Evolutionary conservation across 2,113 vertebrate species (phyloP).

Genomic region (Apteryx owenii): DNA sequence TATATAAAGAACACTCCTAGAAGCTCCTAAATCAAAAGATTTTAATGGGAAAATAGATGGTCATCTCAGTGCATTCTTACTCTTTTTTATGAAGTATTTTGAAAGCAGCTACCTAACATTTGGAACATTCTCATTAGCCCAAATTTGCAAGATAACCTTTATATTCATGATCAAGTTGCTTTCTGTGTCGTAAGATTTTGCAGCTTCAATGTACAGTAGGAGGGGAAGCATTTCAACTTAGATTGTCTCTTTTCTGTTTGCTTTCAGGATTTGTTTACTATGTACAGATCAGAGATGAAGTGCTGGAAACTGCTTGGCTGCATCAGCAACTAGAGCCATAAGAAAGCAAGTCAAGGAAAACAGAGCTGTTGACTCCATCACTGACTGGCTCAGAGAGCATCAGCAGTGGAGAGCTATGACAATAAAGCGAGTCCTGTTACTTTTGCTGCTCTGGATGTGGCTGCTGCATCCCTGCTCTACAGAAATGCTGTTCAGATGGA

Average conservation of each 20-base stretch:
- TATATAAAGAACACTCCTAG: background rate
- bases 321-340: conserved; percentile 40
- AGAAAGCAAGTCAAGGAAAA: background rate
- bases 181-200: background rate
- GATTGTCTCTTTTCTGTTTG: background rate
- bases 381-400: conserved; percentile 1
- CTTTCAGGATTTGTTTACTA: conserved; percentile 64
- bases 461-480: conserved; percentile 69
- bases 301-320: conserved; percentile 41
- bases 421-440: conserved; percentile 63
- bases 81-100: background rate
- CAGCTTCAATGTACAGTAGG: background rate
- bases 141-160: background rate
- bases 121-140: background rate
- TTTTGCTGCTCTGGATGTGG: conserved; percentile 79
- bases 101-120: background rate
- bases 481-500: conserved; percentile 81
- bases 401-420: conserved; percentile 78
- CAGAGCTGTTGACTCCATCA: background rate
- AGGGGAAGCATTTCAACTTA: background rate
- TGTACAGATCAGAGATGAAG: conserved; percentile 38
- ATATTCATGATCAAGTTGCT: background rate
- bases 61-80: background rate
- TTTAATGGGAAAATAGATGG: background rate
- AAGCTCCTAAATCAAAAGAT: background rate